Evolutionary conservation across 2,888 invertebrate species (phyloP).

Genomic region (Piscicola geometra): DNA sequence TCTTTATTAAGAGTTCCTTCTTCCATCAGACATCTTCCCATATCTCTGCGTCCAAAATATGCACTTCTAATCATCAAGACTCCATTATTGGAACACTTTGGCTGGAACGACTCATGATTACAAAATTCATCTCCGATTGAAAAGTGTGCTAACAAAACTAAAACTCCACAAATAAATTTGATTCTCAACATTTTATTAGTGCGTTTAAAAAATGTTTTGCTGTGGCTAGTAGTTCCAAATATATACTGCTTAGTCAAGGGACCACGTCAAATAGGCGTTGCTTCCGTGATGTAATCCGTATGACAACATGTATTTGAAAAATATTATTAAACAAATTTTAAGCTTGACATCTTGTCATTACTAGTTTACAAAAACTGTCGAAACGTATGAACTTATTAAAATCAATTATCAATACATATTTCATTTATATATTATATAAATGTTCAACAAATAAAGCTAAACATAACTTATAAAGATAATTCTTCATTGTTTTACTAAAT

Average conservation of each 20-base stretch:
- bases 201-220: background rate
- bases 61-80: constrained; percentile 14
- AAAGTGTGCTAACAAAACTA: background rate
- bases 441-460: too few relatives aligned
- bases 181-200: background rate
- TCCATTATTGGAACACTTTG: background rate
- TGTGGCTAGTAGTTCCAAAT: background rate
- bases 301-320: too few relatives aligned
- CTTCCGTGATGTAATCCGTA: too few relatives aligned
- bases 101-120: constrained; percentile 10
- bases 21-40: constrained; percentile 21
- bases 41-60: constrained; percentile 11
- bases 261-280: background rate
- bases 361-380: too few relatives aligned
- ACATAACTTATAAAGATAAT: too few relatives aligned
- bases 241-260: background rate
- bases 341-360: too few relatives aligned
- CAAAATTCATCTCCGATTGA: constrained; percentile 11
- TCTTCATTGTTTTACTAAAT: too few relatives aligned
- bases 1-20: background rate
- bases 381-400: too few relatives aligned
- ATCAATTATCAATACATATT: too few relatives aligned
- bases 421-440: too few relatives aligned
- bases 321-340: too few relatives aligned
- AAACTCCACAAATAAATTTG: background rate